A percentile compares a stretch with the other conserved stretches of the same genome.
Conservation (phyloP, 2,888 invertebrate species). For the Habrosyne pyritoides region DNA sequence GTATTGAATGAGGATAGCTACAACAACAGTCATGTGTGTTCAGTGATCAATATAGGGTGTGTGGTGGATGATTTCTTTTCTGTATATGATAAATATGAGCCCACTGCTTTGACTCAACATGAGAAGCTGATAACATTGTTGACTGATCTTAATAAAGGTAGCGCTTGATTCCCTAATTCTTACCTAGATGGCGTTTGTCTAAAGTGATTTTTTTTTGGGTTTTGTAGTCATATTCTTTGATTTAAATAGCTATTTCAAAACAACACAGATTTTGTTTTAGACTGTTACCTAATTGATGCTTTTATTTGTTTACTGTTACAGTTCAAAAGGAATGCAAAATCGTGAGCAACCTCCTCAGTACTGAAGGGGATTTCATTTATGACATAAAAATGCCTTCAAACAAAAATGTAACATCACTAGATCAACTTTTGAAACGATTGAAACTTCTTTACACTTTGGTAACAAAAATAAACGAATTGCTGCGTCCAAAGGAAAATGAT, state of each 20-base stretch:
- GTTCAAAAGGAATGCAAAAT: conserved; percentile 72
- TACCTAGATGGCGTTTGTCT: too few species aligned
- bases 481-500: conserved; percentile 66
- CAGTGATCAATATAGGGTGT: conserved; percentile 61
- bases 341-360: conserved; percentile 61
- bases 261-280: too few species aligned
- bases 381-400: conserved; percentile 45
- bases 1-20: conserved; percentile 49
- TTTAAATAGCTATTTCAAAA: too few species aligned
- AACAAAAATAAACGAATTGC: conserved; percentile 56
- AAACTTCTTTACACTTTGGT: conserved; percentile 70
- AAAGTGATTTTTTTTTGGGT: too few species aligned
- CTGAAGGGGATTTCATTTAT: conserved; percentile 48
- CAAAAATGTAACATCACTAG: conserved; percentile 43
- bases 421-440: conserved; percentile 63
- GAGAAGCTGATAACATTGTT: conserved; percentile 55
- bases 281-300: too few species aligned
- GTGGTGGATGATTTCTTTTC: conserved; percentile 63
- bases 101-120: conserved; percentile 57
- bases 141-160: conserved; percentile 68
- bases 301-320: conserved; percentile 34
- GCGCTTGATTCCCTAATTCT: neutral
- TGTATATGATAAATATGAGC: conserved; percentile 63
- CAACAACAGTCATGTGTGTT: conserved; percentile 48
- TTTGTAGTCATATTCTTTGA: too few species aligned